Conservation (phyloP, 2,113 vertebrate genomes). For the Ochotona curzoniae region DNA sequence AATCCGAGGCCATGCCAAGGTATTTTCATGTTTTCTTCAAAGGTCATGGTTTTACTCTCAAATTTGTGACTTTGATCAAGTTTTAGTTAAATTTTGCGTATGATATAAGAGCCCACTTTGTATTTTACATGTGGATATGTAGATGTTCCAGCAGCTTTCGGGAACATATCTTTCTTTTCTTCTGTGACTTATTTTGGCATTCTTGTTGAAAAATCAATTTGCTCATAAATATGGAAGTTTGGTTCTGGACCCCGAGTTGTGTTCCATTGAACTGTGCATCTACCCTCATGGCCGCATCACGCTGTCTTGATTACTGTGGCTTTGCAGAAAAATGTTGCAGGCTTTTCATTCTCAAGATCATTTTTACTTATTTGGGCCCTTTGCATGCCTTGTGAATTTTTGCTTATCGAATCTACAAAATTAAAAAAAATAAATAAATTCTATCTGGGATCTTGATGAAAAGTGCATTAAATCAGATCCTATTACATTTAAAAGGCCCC, state of each 20-base stretch:
- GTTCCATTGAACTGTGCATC: neutral
- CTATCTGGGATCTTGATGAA: slow-evolving; percentile 6
- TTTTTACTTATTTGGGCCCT: neutral
- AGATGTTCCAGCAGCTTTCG: neutral
- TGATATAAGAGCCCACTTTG: neutral
- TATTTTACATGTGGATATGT: neutral
- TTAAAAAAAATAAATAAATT: neutral
- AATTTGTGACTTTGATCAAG: neutral
- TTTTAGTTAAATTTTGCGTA: neutral
- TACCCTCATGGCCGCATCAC: neutral
- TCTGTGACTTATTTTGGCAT: neutral
- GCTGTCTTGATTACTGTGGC: neutral
- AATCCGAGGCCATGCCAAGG: neutral
- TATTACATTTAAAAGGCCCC: no score
- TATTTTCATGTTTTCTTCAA: neutral
- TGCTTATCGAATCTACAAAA: neutral
- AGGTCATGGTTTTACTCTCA: slow-evolving; percentile 7
- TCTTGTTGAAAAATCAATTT: slow-evolving; percentile 15
- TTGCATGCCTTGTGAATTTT: neutral
- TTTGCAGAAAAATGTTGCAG: neutral
- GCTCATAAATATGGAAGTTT: neutral
- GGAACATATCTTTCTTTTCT: slow-evolving; percentile 1
- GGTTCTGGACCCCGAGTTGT: neutral
- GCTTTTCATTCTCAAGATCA: neutral
- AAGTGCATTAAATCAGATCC: neutral